A percentile compares a stretch with the other conserved stretches of the same genome.
phyloP scores from a whole-genome alignment of 2,797 vertebrate species.

The Nothura maculosa region DNA sequence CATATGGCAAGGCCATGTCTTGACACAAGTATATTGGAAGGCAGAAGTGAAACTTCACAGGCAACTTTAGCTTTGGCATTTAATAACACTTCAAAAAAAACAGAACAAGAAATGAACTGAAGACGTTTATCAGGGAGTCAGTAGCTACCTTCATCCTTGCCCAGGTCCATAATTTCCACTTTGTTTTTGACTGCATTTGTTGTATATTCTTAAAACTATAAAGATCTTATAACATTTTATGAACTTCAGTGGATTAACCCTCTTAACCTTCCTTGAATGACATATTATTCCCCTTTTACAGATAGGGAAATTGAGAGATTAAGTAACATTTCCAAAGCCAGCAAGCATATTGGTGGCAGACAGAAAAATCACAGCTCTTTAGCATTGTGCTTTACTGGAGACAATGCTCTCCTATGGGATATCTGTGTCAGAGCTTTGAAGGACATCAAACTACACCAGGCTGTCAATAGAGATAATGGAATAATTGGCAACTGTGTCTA shows the following conservation, averaged over 20 bases:
- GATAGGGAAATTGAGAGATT: conserved; percentile 34
- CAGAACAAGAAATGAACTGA: not conserved
- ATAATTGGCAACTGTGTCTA: conserved; percentile 59
- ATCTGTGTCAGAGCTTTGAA: conserved; percentile 66
- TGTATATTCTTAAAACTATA: not conserved
- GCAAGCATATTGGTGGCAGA: not conserved
- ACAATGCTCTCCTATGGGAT: conserved; percentile 52
- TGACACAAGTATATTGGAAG: not conserved
- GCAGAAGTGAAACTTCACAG: not conserved
- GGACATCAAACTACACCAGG: conserved; percentile 58
- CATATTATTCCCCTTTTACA: conserved; percentile 20
- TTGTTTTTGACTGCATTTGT: not conserved
- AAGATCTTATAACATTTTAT: conserved; percentile 33
- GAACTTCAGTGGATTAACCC: conserved; percentile 33
- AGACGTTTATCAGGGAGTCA: not conserved
- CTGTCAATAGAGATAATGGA: conserved; percentile 67
- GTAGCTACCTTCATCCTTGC: not conserved
- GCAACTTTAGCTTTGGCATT: not conserved
- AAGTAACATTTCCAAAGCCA: conserved; percentile 41
- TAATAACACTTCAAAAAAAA: not conserved
- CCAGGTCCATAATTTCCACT: not conserved
- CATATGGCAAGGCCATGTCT: rapidly evolving
- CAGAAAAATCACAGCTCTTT: conserved; percentile 39
- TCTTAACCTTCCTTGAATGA: conserved; percentile 14
- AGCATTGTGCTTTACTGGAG: not conserved